phyloP scores from a whole-genome alignment of 2,797 vertebrate genomes.

The Eleutherodactylus coqui region DNA sequence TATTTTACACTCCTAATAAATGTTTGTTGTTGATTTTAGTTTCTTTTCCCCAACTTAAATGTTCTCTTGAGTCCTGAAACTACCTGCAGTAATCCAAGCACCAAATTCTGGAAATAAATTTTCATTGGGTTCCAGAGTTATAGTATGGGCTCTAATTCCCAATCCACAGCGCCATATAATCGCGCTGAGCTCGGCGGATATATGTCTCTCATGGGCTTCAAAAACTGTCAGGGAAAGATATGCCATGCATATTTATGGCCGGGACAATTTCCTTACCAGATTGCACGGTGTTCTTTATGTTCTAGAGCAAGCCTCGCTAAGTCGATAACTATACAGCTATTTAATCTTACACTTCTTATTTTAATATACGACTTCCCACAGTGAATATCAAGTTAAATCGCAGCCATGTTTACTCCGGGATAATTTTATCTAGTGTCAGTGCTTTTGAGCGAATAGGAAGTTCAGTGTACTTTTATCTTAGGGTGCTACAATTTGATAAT shows the following conservation, averaged over 20 bases:
- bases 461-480: background rate
- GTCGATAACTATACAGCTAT: slow-evolving; percentile 33
- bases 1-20: slow-evolving; percentile 60
- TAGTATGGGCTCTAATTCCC: slow-evolving; percentile 53
- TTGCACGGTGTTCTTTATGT: slow-evolving; percentile 52
- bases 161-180: slow-evolving; percentile 59
- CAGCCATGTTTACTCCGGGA: background rate
- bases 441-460: background rate
- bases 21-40: slow-evolving; percentile 60
- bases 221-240: slow-evolving; percentile 54
- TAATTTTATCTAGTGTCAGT: background rate
- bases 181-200: slow-evolving; percentile 45
- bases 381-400: slow-evolving; percentile 32
- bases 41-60: slow-evolving; percentile 57
- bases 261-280: slow-evolving; percentile 51
- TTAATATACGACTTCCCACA: slow-evolving; percentile 19
- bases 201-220: slow-evolving; percentile 50
- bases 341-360: slow-evolving; percentile 39
- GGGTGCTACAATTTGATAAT: too few relatives aligned
- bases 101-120: slow-evolving; percentile 60
- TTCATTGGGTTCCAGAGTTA: slow-evolving; percentile 59
- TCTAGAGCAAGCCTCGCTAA: background rate
- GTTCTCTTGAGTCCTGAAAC: slow-evolving; percentile 57
- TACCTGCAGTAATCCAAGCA: slow-evolving; percentile 53
- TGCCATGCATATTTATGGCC: slow-evolving; percentile 55